Percentiles rank a stretch among this genome's conserved stretches.
phyloP scores from a whole-genome alignment of 2,888 invertebrate genomes.

The Nesidiocoris tenuis region DNA sequence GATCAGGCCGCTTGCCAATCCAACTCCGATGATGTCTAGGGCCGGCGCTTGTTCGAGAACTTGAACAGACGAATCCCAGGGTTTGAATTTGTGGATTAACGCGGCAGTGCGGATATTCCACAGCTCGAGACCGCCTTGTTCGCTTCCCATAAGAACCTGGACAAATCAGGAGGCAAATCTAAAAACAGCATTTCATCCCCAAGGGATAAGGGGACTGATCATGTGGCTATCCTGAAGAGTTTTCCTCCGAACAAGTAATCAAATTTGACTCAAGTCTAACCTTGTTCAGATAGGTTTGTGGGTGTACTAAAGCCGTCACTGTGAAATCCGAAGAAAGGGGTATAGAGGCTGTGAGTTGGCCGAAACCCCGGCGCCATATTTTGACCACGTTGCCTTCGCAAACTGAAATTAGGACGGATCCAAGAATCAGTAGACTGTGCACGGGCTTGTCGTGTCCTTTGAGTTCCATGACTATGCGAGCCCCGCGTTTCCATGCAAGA shows the following conservation, averaged over 20 bases:
- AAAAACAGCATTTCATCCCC: background rate
- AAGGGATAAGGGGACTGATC: too few species aligned
- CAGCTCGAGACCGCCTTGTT: slow-evolving; percentile 79
- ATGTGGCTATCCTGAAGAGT: too few species aligned
- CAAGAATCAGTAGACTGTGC: slow-evolving; percentile 78
- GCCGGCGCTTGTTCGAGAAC: slow-evolving; percentile 87
- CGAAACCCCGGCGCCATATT: slow-evolving; percentile 81
- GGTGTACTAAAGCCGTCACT: slow-evolving; percentile 83
- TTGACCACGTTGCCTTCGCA: slow-evolving; percentile 74
- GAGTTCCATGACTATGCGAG: slow-evolving; percentile 78
- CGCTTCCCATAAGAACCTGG: slow-evolving; percentile 79
- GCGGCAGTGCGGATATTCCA: slow-evolving; percentile 84
- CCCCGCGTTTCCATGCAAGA: slow-evolving; percentile 85
- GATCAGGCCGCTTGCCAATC: slow-evolving; percentile 77
- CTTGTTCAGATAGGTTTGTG: slow-evolving; percentile 88
- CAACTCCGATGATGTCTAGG: slow-evolving; percentile 86
- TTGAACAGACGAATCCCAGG: slow-evolving; percentile 70
- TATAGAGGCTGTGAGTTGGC: slow-evolving; percentile 68
- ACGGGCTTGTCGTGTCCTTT: slow-evolving; percentile 73
- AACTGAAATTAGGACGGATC: slow-evolving; percentile 79
- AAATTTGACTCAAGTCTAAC: too few species aligned
- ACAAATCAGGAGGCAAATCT: too few species aligned
- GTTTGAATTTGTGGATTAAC: slow-evolving; percentile 72
- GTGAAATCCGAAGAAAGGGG: slow-evolving; percentile 70
- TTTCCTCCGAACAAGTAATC: too few species aligned